Evolutionary conservation across 1,140 invertebrate genomes (phyloP), one percentile per base, ranked within the genome.

Genomic region (Episyrphus balteatus): DNA sequence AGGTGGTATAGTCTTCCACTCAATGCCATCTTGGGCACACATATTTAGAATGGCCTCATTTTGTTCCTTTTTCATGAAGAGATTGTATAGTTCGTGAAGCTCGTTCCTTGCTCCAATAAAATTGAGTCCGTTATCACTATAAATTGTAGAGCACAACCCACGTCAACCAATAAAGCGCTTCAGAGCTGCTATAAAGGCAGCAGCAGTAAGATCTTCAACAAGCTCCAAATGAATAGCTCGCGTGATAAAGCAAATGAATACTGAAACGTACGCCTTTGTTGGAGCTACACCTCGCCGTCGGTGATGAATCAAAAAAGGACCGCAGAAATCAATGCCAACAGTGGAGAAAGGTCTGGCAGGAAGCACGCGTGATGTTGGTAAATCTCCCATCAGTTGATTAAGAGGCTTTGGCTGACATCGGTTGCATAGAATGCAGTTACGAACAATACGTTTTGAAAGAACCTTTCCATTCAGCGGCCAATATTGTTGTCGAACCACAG

Each of bases 71-170:
- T 17, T 36, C 7, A 34, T 31, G 30, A 48, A 48, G 13, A 36
- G 13, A 5, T 44, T 9, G n/a, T 42, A 37, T 7, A 48, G 26
- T 33, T 44, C 40, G 26, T 44, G 37, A 8, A 68, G 38, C 21
- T 47, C 34, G 8, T 44, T 47, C 33, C 44, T 43, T 3, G 61
- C 55, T 5, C 57, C 56, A 1, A 56, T 46, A 39, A 69, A 66
- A 47, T 65, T 70, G 0, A 61, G 67, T 0, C 55, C 66, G 43
- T 61, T 61, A 30, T 70, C 66, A 5, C 51, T 60, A 30, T 55
- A 51, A 1, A 69, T 52, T 2, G 47, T 52, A 0, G 39, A 18
- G 3, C 44, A 50, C 9, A 54, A 47, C 2, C 53, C 56, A 26
- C 56, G 39, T 11, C 51, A 44, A 9, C 17, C 38, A 0, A 50